A percentile compares a stretch with the other conserved stretches of the same genome.
Conservation (phyloP, 2,888 invertebrate species). For the Cybosia mesomella region DNA sequence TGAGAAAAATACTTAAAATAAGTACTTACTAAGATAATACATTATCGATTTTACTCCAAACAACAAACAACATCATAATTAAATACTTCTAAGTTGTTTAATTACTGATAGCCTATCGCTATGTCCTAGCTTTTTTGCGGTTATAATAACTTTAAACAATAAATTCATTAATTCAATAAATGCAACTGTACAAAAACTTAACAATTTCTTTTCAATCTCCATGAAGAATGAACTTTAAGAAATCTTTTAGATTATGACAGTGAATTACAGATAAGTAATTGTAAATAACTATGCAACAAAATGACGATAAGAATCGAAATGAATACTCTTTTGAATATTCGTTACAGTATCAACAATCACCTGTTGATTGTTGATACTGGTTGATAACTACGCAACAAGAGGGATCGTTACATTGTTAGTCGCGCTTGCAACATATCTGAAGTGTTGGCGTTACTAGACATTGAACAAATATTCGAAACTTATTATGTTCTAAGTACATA, state of each 20-base stretch:
- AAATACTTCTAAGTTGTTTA: too few relatives aligned
- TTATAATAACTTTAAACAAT: too few relatives aligned
- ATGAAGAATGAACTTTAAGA: not conserved
- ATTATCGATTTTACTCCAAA: too few relatives aligned
- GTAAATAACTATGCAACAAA: not conserved
- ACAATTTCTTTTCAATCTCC: not conserved
- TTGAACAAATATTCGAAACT: not conserved
- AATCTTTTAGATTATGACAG: not conserved
- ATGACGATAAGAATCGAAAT: not conserved
- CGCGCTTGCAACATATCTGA: not conserved
- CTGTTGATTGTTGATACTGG: not conserved
- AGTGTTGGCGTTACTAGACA: not conserved
- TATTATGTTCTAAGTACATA: slow-evolving; percentile 5
- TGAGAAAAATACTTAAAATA: too few relatives aligned
- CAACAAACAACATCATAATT: too few relatives aligned
- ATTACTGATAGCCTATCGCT: too few relatives aligned
- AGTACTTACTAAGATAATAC: too few relatives aligned
- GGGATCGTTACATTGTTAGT: not conserved
- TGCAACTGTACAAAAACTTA: not conserved
- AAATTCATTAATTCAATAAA: too few relatives aligned
- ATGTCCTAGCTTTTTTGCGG: too few relatives aligned
- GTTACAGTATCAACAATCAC: not conserved
- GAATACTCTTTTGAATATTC: not conserved
- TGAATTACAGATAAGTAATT: not conserved
- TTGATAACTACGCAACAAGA: not conserved